phyloP scores from a whole-genome alignment of 2,888 invertebrate genomes.

The Drosophila tanythrix region DNA sequence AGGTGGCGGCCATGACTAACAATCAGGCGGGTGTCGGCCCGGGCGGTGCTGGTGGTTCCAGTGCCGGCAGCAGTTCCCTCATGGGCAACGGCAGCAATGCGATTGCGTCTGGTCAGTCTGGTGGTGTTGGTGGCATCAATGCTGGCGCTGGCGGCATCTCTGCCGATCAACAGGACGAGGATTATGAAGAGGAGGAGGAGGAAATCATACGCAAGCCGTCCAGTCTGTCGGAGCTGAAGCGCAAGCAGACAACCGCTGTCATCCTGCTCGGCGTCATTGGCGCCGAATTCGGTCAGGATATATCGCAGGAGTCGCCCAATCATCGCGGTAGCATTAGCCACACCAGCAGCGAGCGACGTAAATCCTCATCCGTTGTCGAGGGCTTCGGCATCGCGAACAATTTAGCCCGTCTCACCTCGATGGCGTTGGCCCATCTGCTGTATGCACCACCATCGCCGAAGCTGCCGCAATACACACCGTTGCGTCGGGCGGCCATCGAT shows the following conservation, averaged over 20 bases:
- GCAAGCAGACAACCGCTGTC: slow-evolving; percentile 98
- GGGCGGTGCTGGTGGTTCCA: slow-evolving; percentile 51
- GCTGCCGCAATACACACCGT: slow-evolving; percentile 96
- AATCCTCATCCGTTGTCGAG: slow-evolving; percentile 94
- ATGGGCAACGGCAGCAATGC: slow-evolving; percentile 32
- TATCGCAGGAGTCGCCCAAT: slow-evolving; percentile 88
- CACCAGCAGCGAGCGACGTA: slow-evolving; percentile 86
- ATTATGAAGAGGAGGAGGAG: slow-evolving; percentile 92
- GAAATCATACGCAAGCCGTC: slow-evolving; percentile 94
- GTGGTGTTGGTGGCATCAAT: slow-evolving; percentile 70
- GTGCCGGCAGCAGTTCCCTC: slow-evolving; percentile 39
- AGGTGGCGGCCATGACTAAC: slow-evolving; percentile 58
- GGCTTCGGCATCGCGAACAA: slow-evolving; percentile 93
- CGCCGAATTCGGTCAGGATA: slow-evolving; percentile 98
- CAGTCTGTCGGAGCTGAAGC: slow-evolving; percentile 92
- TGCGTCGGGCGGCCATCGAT: slow-evolving; percentile 98
- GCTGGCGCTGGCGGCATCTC: slow-evolving; percentile 32
- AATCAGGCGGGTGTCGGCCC: slow-evolving; percentile 44
- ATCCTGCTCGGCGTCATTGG: slow-evolving; percentile 98
- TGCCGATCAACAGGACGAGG: slow-evolving; percentile 87
- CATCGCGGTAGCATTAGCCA: slow-evolving; percentile 70
- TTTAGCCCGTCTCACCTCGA: slow-evolving; percentile 95
- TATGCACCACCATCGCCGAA: slow-evolving; percentile 93
- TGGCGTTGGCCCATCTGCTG: slow-evolving; percentile 96
- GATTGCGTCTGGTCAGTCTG: slow-evolving; percentile 46